Conservation (phyloP, 2,113 vertebrate genomes). For the Paramisgurnus dabryanus region DNA sequence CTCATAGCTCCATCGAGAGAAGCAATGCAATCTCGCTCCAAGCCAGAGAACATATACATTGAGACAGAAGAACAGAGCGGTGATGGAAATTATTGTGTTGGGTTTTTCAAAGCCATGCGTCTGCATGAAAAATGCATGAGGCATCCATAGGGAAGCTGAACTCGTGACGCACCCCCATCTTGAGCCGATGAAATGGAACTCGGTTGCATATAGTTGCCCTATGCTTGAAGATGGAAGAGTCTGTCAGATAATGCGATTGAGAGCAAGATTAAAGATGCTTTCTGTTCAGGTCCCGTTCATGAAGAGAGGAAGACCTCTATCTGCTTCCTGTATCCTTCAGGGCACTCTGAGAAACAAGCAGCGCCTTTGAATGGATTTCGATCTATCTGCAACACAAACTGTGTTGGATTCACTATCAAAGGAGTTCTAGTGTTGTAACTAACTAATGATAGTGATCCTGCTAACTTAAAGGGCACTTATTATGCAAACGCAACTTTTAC, state of each 20-base stretch:
- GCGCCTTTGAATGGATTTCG: constrained; percentile 23
- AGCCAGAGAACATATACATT: constrained; percentile 58
- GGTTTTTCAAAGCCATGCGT: constrained; percentile 64
- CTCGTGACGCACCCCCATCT: constrained; percentile 63
- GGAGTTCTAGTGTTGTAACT: background rate
- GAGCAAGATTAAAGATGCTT: constrained; percentile 22
- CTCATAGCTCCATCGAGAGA: constrained; percentile 54
- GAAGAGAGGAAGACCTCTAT: background rate
- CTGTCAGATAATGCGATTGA: constrained; percentile 24
- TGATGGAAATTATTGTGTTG: constrained; percentile 60
- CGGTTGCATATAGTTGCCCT: constrained; percentile 66
- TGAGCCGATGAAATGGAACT: constrained; percentile 63
- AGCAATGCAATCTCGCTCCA: constrained; percentile 60
- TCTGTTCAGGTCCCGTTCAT: constrained; percentile 2
- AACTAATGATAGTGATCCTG: too few species aligned
- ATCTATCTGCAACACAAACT: constrained; percentile 17
- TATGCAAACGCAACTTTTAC: too few species aligned
- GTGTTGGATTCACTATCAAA: background rate
- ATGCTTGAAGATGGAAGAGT: constrained; percentile 36
- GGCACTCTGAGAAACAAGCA: constrained; percentile 22
- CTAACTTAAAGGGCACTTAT: too few species aligned
- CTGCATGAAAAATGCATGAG: constrained; percentile 77
- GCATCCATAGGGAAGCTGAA: constrained; percentile 43
- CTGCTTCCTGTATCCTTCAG: constrained; percentile 22
- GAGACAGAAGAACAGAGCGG: constrained; percentile 58